Evolutionary conservation across 2,797 vertebrate species (phyloP).

Genomic region (Hydrocynus forskahlii): DNA sequence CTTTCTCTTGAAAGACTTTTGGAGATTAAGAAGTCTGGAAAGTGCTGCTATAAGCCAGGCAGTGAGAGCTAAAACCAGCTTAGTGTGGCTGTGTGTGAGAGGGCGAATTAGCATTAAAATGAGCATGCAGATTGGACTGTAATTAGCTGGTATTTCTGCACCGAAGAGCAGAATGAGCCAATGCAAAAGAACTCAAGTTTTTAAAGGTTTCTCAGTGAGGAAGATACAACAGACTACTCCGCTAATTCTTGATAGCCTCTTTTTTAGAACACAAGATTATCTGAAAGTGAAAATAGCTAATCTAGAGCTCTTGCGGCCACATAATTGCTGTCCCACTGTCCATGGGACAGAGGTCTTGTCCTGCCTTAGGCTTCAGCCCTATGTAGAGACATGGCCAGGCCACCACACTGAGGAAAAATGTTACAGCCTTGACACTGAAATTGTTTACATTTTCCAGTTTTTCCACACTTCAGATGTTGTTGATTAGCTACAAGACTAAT

Average conservation of each 20-base stretch:
- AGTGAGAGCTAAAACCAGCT: conserved; percentile 28
- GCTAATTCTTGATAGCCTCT: neutral
- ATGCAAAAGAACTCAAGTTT: neutral
- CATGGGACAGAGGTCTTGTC: neutral
- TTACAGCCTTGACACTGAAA: neutral
- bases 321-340: neutral
- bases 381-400: neutral
- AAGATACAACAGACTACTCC: neutral
- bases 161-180: conserved; percentile 32
- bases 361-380: neutral
- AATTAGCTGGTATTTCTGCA: conserved; percentile 55
- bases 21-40: conserved; percentile 10
- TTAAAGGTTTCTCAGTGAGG: neutral
- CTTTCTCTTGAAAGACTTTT: conserved; percentile 14
- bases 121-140: conserved; percentile 43
- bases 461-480: neutral
- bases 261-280: conserved; percentile 10
- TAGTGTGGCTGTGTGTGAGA: conserved; percentile 29
- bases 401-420: neutral
- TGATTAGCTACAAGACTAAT: neutral
- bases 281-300: neutral
- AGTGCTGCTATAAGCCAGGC: conserved; percentile 29
- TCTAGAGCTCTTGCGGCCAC: neutral
- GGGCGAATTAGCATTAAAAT: conserved; percentile 57
- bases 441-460: neutral